These are phyloP conservation scores for Sphecodes monilicornis DNA, from an alignment of 2,888 invertebrate genomes.

Conservation along the genomic window DNA sequence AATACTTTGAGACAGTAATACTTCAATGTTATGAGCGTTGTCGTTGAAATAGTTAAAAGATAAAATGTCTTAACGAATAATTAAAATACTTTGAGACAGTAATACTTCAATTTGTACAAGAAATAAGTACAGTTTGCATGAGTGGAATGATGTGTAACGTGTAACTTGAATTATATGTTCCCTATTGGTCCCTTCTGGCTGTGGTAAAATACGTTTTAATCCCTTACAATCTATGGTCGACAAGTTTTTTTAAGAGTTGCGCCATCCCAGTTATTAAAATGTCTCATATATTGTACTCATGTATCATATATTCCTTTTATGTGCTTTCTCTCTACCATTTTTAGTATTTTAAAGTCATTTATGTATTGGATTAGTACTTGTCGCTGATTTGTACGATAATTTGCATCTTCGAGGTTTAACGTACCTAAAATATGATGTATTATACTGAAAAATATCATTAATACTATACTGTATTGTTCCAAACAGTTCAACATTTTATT, in stretches of 20 bases:
- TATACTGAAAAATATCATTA: not conserved
- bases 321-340: not conserved
- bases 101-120: not conserved
- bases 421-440: not conserved
- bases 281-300: slow-evolving; percentile 19
- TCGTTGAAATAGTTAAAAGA: not conserved
- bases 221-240: slow-evolving; percentile 37
- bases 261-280: slow-evolving; percentile 42
- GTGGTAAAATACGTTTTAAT: slow-evolving; percentile 40
- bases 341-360: not conserved
- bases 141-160: not conserved
- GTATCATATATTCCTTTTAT: not conserved
- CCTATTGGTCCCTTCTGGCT: slow-evolving; percentile 33
- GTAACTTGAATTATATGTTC: slow-evolving; percentile 14
- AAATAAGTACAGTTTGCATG: not conserved
- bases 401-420: not conserved
- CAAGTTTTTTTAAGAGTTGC: slow-evolving; percentile 3
- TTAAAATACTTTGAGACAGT: not conserved
- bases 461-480: not conserved
- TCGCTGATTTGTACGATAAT: not conserved
- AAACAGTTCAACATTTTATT: not conserved
- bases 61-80: not conserved
- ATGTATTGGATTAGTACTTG: not conserved
- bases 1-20: not conserved
- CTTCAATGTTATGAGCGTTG: no score